Conservation (phyloP, 2,888 invertebrate genomes). For the Volucella inanis region DNA sequence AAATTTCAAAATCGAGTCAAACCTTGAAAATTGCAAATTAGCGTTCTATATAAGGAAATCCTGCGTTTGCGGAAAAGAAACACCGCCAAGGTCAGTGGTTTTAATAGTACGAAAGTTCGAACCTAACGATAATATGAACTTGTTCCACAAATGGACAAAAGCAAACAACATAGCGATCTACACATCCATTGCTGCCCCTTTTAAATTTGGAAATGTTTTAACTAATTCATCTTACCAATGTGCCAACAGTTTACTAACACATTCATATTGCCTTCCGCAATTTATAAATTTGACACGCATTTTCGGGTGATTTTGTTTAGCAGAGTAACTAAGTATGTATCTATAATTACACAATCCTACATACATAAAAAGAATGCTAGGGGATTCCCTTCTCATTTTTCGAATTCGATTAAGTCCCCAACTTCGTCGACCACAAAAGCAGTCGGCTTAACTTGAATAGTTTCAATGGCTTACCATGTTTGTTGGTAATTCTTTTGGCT, state of each 20-base stretch:
- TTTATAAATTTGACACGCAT: slow-evolving; percentile 21
- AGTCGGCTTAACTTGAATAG: background rate
- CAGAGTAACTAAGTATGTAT: slow-evolving; percentile 3
- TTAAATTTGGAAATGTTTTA: background rate
- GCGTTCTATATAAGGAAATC: slow-evolving; percentile 6
- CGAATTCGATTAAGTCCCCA: background rate
- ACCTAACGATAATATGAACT: slow-evolving; percentile 17
- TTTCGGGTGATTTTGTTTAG: background rate
- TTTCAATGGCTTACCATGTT: background rate
- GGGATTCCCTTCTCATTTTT: slow-evolving; percentile 1
- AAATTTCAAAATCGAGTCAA: background rate
- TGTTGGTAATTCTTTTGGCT: background rate
- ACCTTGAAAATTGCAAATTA: background rate
- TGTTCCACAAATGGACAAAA: slow-evolving; percentile 23
- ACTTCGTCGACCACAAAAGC: background rate
- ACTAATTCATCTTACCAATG: background rate
- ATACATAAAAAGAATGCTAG: slow-evolving; percentile 15
- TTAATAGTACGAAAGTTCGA: background rate
- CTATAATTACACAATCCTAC: slow-evolving; percentile 16
- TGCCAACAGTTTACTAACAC: slow-evolving; percentile 1
- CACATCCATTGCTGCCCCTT: background rate
- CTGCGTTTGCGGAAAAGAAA: slow-evolving; percentile 30
- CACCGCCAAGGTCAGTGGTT: slow-evolving; percentile 1
- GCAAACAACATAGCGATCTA: background rate
- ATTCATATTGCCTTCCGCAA: slow-evolving; percentile 33